These are phyloP conservation scores for Stylophora pistillata DNA, from an alignment of 64 coral and sea anemone genomes.

Conservation along the genomic window DNA sequence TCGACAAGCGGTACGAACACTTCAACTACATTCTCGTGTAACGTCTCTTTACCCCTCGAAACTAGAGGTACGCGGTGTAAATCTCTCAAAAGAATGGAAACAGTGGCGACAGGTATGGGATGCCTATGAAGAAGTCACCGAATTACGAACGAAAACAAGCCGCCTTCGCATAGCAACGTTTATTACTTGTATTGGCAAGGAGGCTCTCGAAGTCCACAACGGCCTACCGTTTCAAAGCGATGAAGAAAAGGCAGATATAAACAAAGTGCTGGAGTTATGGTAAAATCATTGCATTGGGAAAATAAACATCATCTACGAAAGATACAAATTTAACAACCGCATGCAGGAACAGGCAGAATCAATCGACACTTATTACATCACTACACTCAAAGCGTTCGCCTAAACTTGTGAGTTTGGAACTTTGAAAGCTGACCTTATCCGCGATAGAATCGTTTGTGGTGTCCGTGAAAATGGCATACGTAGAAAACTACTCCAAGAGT, in stretches of 20 bases:
- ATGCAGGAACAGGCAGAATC: not conserved
- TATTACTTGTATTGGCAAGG: not conserved
- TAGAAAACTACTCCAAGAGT: constrained; percentile 21
- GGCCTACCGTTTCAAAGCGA: not conserved
- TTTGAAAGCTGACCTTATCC: constrained; percentile 19
- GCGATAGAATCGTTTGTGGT: constrained; percentile 41
- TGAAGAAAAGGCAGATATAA: not conserved
- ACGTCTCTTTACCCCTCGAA: too few relatives aligned
- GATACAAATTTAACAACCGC: not conserved
- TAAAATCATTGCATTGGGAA: not conserved
- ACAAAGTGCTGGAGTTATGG: not conserved
- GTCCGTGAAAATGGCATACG: constrained; percentile 22
- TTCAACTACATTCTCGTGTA: too few relatives aligned
- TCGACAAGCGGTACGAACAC: too few relatives aligned
- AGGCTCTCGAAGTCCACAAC: not conserved
- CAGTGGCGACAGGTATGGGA: not conserved
- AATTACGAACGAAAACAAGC: not conserved
- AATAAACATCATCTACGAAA: not conserved
- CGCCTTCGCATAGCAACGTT: not conserved
- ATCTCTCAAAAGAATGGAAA: not conserved
- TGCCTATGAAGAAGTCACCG: not conserved
- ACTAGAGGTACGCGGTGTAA: too few relatives aligned
- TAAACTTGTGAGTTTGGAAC: constrained; percentile 52
- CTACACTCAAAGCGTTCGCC: constrained; percentile 5
- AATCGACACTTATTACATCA: constrained; percentile 9